A percentile compares a stretch with the other conserved stretches of the same genome.
Evolutionary conservation across 2,797 vertebrate species (phyloP).

Genomic region (Chloroceryle amazona): DNA sequence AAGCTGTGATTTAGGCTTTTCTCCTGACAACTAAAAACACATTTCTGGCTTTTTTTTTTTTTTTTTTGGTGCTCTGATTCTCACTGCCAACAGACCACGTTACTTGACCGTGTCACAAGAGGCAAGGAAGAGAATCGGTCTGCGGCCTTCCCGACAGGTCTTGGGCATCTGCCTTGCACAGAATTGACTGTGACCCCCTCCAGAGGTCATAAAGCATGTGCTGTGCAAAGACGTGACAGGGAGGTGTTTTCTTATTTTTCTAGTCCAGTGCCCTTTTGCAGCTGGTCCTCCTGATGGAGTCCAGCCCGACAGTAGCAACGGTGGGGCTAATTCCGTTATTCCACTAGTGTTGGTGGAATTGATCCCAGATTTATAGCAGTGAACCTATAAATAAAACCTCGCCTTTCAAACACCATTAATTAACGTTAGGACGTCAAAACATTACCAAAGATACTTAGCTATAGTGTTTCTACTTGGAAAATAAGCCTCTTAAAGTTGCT

Average conservation of each 20-base stretch:
- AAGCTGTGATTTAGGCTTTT: neutral
- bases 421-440: slow-evolving; percentile 53
- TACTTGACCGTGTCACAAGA: neutral
- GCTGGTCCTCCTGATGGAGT: slow-evolving; percentile 9
- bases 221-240: neutral
- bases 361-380: slow-evolving; percentile 57
- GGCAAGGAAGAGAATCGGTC: neutral
- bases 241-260: slow-evolving; percentile 12
- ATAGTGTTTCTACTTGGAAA: slow-evolving; percentile 61
- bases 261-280: neutral
- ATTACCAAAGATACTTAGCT: slow-evolving; percentile 57
- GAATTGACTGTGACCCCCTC: neutral
- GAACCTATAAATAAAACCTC: slow-evolving; percentile 56
- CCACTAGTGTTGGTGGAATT: slow-evolving; percentile 32
- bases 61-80: neutral
- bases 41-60: neutral
- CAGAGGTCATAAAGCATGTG: slow-evolving; percentile 9
- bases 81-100: neutral
- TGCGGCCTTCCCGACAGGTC: neutral
- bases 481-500: slow-evolving; percentile 29
- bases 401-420: slow-evolving; percentile 58
- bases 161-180: neutral
- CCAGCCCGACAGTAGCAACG: slow-evolving; percentile 28
- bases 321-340: slow-evolving; percentile 45
- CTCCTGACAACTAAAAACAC: neutral